These are phyloP conservation scores for Crepidodera aurea DNA, from an alignment of 2,888 invertebrate genomes.

Conservation along the genomic window DNA sequence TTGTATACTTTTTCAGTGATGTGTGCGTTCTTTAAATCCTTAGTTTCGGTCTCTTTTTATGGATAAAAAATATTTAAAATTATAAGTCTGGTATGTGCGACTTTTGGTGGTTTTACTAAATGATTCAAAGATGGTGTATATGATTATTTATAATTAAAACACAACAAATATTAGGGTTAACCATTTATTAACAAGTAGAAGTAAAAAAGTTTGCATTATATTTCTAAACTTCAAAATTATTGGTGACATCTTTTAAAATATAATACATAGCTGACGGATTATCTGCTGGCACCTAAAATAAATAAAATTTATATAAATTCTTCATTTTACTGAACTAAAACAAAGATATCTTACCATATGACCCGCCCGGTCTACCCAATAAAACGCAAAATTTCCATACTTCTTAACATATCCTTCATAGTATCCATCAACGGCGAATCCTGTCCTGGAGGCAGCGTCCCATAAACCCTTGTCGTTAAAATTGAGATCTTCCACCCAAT, in stretches of 20 bases:
- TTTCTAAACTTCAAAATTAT: conserved; percentile 35
- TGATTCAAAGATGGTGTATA: too few species aligned
- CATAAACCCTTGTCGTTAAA: conserved; percentile 65
- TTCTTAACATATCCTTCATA: conserved; percentile 79
- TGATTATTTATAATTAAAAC: too few species aligned
- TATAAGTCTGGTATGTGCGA: too few species aligned
- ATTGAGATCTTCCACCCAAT: conserved; percentile 75
- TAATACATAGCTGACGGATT: conserved; percentile 46
- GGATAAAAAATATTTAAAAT: too few species aligned
- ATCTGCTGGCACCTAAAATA: conserved; percentile 46
- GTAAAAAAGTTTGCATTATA: too few species aligned
- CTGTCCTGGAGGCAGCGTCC: conserved; percentile 63
- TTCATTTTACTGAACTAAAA: too few species aligned
- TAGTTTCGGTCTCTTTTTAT: too few species aligned
- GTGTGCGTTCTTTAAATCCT: too few species aligned
- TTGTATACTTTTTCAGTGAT: too few species aligned
- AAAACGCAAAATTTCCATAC: conserved; percentile 74
- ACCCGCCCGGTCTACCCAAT: conserved; percentile 81
- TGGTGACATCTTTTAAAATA: conserved; percentile 42
- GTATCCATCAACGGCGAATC: conserved; percentile 68
- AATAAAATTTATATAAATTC: neutral
- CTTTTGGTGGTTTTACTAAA: too few species aligned
- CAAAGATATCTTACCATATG: conserved; percentile 59
- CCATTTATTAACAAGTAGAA: too few species aligned
- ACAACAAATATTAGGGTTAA: too few species aligned